Evolutionary conservation across 53 echinoderm and acorn worm species (phyloP).

Genomic region (Echinarachnius parma): DNA sequence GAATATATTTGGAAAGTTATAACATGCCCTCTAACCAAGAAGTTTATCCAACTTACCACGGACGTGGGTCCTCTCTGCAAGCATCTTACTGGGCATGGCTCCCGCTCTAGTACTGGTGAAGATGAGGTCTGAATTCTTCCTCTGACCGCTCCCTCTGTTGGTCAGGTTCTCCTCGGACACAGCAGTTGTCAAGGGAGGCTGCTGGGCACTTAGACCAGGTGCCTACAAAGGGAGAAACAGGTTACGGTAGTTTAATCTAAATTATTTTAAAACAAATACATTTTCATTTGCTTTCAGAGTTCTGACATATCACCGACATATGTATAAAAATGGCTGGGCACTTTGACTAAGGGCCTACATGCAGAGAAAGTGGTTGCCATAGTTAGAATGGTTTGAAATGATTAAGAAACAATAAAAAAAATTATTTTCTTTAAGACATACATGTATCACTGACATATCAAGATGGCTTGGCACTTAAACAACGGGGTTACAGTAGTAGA

Average conservation of each 20-base stretch:
- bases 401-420: no score
- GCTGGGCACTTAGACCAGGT: constrained; percentile 20
- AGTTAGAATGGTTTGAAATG: no score
- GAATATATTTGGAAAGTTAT: no score
- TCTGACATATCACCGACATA: no score
- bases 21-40: no score
- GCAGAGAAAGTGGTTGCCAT: no score
- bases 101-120: constrained; percentile 52
- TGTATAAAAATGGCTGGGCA: no score
- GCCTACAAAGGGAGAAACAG: neutral
- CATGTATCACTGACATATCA: neutral
- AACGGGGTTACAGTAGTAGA: no score
- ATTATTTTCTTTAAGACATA: neutral
- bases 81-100: constrained; percentile 50
- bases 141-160: constrained; percentile 54
- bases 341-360: no score
- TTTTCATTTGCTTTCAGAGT: no score
- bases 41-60: neutral
- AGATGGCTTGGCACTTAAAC: neutral
- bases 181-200: constrained; percentile 54
- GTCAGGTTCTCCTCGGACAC: constrained; percentile 93
- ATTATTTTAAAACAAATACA: no score
- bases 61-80: constrained; percentile 35
- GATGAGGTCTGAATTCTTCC: constrained; percentile 34
- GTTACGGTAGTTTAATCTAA: no score